phyloP scores from a whole-genome alignment of 2,113 vertebrate species.

The Pterocles gutturalis region DNA sequence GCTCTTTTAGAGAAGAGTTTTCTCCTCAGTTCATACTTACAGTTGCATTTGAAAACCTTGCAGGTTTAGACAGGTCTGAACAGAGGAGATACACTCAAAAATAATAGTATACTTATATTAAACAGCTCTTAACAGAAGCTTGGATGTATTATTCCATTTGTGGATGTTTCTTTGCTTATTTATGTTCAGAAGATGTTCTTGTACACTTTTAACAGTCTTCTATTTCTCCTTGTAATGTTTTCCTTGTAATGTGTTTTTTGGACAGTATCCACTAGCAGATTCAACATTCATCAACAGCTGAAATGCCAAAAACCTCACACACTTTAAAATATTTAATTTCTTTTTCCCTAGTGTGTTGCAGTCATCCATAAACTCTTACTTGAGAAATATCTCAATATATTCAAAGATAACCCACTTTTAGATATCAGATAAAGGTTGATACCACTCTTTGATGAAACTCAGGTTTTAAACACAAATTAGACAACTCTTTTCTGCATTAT shows the following conservation, averaged over 20 bases:
- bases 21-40: not conserved
- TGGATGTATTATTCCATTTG: not conserved
- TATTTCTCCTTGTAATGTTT: not conserved
- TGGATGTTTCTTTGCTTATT: not conserved
- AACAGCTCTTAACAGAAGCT: not conserved
- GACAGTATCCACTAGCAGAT: not conserved
- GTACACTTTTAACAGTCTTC: not conserved
- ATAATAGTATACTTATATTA: not conserved
- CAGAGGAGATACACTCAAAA: not conserved
- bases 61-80: not conserved
- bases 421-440: not conserved
- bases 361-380: not conserved
- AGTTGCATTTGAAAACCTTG: not conserved
- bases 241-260: not conserved
- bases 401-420: not conserved
- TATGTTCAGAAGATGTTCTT: not conserved
- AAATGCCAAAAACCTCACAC: not conserved
- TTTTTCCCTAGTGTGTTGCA: not conserved
- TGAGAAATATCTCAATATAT: not conserved
- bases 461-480: not conserved
- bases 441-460: not conserved
- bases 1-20: not conserved
- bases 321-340: not conserved
- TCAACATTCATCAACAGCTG: not conserved
- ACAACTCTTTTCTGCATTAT: not conserved